Percentiles rank a stretch among this genome's conserved stretches.
phyloP scores from a whole-genome alignment of 2,888 invertebrate genomes.

The Junonia oenone region DNA sequence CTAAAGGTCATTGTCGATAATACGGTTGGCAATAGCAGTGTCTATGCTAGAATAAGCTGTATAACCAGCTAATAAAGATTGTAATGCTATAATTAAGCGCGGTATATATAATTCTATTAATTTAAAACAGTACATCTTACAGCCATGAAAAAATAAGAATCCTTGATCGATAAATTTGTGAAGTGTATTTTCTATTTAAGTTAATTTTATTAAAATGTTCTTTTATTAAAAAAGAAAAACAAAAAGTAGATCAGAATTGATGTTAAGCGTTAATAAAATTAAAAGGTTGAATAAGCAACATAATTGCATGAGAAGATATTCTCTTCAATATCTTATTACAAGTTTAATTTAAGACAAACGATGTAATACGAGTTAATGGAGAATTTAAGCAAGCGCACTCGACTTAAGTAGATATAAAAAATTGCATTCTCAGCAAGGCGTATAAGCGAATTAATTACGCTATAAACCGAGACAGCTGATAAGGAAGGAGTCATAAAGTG shows the following conservation, averaged over 20 bases:
- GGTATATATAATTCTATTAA: not conserved
- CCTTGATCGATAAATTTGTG: not conserved
- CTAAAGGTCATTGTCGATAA: slow-evolving; percentile 45
- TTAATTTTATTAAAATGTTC: too few relatives aligned
- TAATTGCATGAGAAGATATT: not conserved
- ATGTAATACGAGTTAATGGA: slow-evolving; percentile 12
- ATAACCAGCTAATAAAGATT: not conserved
- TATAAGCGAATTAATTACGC: slow-evolving; percentile 37
- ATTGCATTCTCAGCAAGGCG: slow-evolving; percentile 31
- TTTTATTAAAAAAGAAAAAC: too few relatives aligned
- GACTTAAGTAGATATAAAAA: slow-evolving; percentile 27
- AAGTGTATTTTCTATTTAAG: not conserved
- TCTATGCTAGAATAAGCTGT: slow-evolving; percentile 15
- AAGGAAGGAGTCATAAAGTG: slow-evolving; percentile 38
- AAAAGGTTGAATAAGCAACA: not conserved
- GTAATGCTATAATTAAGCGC: not conserved
- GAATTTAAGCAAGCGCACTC: slow-evolving; percentile 20
- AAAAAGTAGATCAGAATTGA: not conserved
- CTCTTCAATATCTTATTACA: not conserved
- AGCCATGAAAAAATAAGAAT: not conserved
- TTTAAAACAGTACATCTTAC: not conserved
- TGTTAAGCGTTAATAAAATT: not conserved
- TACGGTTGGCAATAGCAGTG: slow-evolving; percentile 19
- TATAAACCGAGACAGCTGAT: slow-evolving; percentile 41
- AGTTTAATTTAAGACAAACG: slow-evolving; percentile 11